These are phyloP conservation scores for Malurus leucopterus DNA, from an alignment of 2,797 vertebrate species.

Conservation along the genomic window DNA sequence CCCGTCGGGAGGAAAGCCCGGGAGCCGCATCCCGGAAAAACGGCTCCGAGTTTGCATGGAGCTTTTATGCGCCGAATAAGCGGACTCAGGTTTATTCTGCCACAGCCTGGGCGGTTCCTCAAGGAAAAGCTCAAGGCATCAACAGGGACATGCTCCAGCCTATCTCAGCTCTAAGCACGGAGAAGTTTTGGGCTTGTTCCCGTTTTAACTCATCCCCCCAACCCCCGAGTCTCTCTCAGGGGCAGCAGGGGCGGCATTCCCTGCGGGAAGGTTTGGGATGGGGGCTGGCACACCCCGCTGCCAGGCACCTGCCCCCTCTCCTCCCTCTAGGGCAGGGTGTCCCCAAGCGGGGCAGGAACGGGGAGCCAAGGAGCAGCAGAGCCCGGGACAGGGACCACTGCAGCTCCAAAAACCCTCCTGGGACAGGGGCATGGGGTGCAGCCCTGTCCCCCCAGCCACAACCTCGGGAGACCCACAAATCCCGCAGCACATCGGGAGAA, in stretches of 20 bases:
- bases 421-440: neutral
- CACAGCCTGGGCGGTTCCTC: neutral
- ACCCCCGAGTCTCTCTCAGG: neutral
- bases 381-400: neutral
- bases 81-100: neutral
- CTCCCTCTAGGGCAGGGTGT: neutral
- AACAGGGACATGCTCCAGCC: neutral
- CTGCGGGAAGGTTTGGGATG: neutral
- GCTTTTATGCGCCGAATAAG: neutral
- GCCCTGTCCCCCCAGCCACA: neutral
- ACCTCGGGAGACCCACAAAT: neutral
- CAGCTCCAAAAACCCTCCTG: neutral
- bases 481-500: fast-evolving
- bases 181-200: neutral
- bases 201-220: fast-evolving
- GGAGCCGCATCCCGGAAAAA: neutral
- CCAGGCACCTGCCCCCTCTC: neutral
- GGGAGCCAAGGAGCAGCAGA: neutral
- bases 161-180: neutral
- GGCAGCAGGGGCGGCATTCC: neutral
- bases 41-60: neutral
- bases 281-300: neutral
- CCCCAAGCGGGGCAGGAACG: fast-evolving
- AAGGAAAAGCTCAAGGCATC: neutral
- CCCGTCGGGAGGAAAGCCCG: neutral